A percentile compares a stretch with the other conserved stretches of the same genome.
phyloP scores from a whole-genome alignment of 2,888 invertebrate species.

The Athalia rosae region DNA sequence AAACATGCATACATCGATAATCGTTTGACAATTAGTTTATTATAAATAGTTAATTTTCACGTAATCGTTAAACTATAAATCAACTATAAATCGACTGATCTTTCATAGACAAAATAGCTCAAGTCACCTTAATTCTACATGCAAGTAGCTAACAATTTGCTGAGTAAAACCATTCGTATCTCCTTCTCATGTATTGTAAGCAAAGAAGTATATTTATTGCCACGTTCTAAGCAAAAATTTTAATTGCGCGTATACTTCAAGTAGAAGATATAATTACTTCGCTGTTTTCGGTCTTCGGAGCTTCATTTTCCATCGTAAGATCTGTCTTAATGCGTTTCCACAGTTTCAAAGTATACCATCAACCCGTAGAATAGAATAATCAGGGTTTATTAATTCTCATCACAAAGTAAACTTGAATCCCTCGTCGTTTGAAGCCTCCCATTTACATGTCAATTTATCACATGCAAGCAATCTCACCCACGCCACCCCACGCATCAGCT shows the following conservation, averaged over 20 bases:
- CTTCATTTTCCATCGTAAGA: slow-evolving; percentile 29
- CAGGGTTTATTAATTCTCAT: too few relatives aligned
- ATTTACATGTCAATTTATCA: too few relatives aligned
- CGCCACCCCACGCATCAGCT: not conserved
- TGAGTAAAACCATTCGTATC: too few relatives aligned
- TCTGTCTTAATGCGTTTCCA: not conserved
- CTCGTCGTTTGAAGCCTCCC: too few relatives aligned
- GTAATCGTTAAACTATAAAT: not conserved
- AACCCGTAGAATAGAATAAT: too few relatives aligned
- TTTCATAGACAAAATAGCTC: not conserved
- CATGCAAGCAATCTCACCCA: not conserved
- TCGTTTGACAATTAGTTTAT: not conserved
- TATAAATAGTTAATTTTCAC: not conserved
- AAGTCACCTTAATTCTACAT: too few relatives aligned
- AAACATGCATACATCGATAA: not conserved
- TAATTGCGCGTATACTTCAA: not conserved
- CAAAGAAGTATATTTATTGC: not conserved
- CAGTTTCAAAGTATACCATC: not conserved
- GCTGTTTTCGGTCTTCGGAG: not conserved
- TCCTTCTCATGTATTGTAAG: not conserved
- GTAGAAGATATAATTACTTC: slow-evolving; percentile 16
- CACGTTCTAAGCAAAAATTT: not conserved
- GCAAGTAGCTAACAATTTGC: too few relatives aligned
- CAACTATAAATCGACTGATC: not conserved
- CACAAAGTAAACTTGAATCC: too few relatives aligned